These are phyloP conservation scores for Hassar affinis DNA, from an alignment of 2,113 vertebrate species.

Conservation along the genomic window DNA sequence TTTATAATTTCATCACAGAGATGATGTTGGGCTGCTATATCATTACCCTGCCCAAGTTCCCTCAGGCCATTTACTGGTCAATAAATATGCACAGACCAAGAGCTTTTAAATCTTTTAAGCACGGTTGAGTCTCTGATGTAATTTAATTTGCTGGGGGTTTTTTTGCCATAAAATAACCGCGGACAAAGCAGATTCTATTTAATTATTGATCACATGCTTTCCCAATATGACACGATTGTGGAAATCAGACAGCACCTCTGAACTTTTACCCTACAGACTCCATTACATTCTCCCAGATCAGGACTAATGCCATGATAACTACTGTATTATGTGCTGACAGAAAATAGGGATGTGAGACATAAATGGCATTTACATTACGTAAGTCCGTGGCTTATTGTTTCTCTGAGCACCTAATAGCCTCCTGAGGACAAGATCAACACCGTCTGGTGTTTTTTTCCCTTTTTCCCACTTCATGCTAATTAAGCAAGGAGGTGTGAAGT, in stretches of 20 bases:
- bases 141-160: conserved; percentile 19
- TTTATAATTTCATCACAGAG: conserved; percentile 40
- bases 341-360: neutral
- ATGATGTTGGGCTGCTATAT: conserved; percentile 3
- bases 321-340: neutral
- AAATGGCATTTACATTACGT: neutral
- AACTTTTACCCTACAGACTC: neutral
- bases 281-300: conserved; percentile 20
- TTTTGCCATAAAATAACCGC: conserved; percentile 14
- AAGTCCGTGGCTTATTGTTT: neutral
- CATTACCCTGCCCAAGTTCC: conserved; percentile 24
- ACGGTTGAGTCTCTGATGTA: conserved; percentile 17
- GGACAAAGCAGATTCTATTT: conserved; percentile 25
- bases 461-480: conserved; percentile 3
- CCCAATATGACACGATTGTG: conserved; percentile 23
- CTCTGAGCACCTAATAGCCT: neutral
- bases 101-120: conserved; percentile 43
- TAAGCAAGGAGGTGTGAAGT: conserved; percentile 14
- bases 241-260: conserved; percentile 7
- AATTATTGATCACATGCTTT: conserved; percentile 36
- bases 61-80: conserved; percentile 39
- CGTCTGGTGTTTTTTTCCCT: neutral
- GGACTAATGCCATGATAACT: conserved; percentile 3
- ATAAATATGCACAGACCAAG: conserved; percentile 34
- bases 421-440: neutral